Evolutionary conservation across 2,797 vertebrate species (phyloP).

Genomic region (Taenioides sp.): DNA sequence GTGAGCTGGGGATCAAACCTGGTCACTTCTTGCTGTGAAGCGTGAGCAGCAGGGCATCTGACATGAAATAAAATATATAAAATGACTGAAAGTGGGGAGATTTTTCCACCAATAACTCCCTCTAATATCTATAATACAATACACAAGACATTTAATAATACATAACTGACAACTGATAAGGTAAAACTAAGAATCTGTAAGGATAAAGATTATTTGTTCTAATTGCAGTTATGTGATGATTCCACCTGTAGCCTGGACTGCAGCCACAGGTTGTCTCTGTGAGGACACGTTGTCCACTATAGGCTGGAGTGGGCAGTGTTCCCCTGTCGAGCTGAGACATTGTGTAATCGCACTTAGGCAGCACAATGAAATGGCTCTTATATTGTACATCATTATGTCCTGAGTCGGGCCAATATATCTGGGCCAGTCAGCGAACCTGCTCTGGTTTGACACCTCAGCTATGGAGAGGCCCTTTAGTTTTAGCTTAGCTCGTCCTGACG

Average conservation of each 20-base stretch:
- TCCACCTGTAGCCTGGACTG: neutral
- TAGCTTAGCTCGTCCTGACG: conserved; percentile 12
- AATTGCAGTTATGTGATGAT: neutral
- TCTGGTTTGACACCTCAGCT: conserved; percentile 40
- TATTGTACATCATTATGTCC: conserved; percentile 32
- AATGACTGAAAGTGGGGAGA: no score
- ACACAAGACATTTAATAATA: no score
- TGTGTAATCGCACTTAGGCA: conserved; percentile 24
- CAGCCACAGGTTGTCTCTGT: neutral
- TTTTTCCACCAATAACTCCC: no score
- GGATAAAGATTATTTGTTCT: neutral
- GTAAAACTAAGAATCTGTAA: neutral
- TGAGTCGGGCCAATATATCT: conserved; percentile 58
- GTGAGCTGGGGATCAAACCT: no score
- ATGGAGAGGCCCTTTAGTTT: neutral
- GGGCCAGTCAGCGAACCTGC: conserved; percentile 45
- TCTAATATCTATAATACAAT: no score
- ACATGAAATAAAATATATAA: no score
- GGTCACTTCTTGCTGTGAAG: no score
- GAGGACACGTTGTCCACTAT: neutral
- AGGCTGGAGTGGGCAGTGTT: neutral
- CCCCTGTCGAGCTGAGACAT: conserved; percentile 12
- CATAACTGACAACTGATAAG: no score
- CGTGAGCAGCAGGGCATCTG: no score
- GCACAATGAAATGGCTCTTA: conserved; percentile 43